Evolutionary conservation across 2,888 invertebrate species (phyloP), one percentile per base, ranked within the genome.

Genomic region (Agrilus mali): DNA sequence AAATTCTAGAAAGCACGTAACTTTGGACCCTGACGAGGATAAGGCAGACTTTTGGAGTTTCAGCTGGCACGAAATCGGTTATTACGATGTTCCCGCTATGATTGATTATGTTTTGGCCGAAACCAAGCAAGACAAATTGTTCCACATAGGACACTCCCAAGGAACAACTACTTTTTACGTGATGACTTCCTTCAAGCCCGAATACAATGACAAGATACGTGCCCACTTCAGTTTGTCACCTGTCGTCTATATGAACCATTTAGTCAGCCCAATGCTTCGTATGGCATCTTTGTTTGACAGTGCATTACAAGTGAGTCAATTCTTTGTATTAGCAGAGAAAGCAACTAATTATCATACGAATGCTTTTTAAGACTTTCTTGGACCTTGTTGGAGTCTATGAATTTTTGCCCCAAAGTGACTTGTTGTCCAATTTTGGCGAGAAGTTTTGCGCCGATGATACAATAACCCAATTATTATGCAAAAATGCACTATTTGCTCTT

Each of bases 51-150:
- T 62, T 47, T 66, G 64, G 64, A 46, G 62, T 12, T 65, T 63
- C 50, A 86, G 86, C 45, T 93, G 82, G 80, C 85, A 92, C 58
- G 81, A 89, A 60, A 86, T 92, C 60, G 87, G 83, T 1, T 64
- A 72, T 44, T 74, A 70, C 49, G 94, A 94, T 63, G 57, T 93
- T 33, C 88, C 92, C 1, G 75, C 84, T 0, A 82, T 81, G 70
- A 80, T 95, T 36, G 83, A 93, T 59, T 78, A 80, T 55, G 70
- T 80, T 13, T 63, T 82, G 1, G 55, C 60, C 1, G 40, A 52
- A 3, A 82, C 36, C 4, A 41, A 36, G 3, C 67, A 72, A 16
- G 49, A 70, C 7, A 60, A 71, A 35, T 46, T 80, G 1, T n/a
- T n/a, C n/a, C n/a, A n/a, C n/a, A n/a, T n/a, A n/a, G n/a, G n/a